Percentiles rank a stretch among this genome's conserved stretches.
phyloP scores from a whole-genome alignment of 1,140 invertebrate genomes.

The Anoplolepis gracilipes region DNA sequence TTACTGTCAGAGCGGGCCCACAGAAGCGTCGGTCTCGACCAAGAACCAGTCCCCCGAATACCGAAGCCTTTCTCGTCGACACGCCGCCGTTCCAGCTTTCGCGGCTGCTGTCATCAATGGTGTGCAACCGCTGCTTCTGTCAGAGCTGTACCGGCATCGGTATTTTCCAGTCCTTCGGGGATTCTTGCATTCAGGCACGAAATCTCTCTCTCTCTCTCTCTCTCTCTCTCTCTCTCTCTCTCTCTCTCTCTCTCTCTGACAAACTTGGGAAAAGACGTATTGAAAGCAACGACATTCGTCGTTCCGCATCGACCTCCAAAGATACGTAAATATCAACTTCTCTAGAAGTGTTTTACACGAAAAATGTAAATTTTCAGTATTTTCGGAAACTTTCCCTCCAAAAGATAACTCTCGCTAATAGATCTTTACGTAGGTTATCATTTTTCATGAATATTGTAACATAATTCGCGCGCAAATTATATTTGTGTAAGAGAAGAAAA shows the following conservation, averaged over 20 bases:
- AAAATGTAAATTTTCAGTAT: neutral
- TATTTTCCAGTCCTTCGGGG: slow-evolving; percentile 40
- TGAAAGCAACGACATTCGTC: neutral
- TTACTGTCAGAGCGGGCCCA: slow-evolving; percentile 43
- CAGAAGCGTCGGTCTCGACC: slow-evolving; percentile 39
- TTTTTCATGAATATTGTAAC: neutral
- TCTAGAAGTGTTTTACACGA: neutral
- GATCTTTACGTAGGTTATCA: neutral
- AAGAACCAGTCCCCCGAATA: slow-evolving; percentile 17
- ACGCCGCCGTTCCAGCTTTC: slow-evolving; percentile 14
- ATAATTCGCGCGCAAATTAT: neutral
- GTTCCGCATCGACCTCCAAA: neutral
- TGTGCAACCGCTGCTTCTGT: slow-evolving; percentile 12
- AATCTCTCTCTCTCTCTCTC: slow-evolving; percentile 16
- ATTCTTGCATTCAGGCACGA: slow-evolving; percentile 15
- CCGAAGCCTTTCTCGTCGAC: slow-evolving; percentile 34
- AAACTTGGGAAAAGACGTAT: neutral
- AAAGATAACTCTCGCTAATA: neutral
- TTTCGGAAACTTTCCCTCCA: too few species aligned
- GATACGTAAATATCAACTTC: slow-evolving; percentile 9
- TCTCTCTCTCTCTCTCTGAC: slow-evolving; percentile 21
- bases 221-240: slow-evolving; percentile 11
- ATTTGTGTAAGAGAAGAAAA: neutral
- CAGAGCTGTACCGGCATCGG: slow-evolving; percentile 24
- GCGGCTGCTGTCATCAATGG: slow-evolving; percentile 24